These are phyloP conservation scores for Lutjanus campechanus DNA, from an alignment of 2,797 vertebrate genomes.

Conservation along the genomic window DNA sequence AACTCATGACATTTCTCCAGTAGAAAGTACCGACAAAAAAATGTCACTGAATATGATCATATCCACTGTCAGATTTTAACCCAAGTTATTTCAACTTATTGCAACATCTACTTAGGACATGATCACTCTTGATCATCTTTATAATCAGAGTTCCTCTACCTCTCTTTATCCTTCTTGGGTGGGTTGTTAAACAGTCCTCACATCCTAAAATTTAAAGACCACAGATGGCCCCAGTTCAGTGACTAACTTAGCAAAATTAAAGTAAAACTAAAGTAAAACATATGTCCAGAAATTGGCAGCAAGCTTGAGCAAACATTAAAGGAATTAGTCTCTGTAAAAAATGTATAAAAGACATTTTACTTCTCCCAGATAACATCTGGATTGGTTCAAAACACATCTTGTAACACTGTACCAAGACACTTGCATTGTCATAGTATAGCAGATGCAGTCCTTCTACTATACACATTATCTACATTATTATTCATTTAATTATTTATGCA, in stretches of 20 bases:
- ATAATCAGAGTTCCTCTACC: neutral
- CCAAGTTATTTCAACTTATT: constrained; percentile 39
- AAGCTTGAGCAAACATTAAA: constrained; percentile 4
- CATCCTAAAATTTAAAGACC: constrained; percentile 18
- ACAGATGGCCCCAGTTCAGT: constrained; percentile 7
- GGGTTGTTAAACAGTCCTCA: neutral
- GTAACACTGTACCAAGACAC: neutral
- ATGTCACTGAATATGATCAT: constrained; percentile 6
- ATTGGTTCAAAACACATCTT: neutral
- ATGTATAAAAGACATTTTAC: neutral
- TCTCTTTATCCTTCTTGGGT: neutral
- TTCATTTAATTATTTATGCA: neutral
- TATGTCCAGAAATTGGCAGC: neutral
- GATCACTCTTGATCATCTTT: neutral
- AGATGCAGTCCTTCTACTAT: neutral
- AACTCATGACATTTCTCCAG: neutral
- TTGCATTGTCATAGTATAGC: neutral
- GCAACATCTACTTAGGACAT: constrained; percentile 25
- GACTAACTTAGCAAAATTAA: neutral
- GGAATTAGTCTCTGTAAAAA: neutral
- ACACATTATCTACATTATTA: no score
- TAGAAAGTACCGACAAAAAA: neutral
- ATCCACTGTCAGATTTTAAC: constrained; percentile 5
- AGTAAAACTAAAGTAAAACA: neutral
- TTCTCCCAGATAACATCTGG: neutral